These are phyloP conservation scores for Leptestheria dahalacensis DNA, from an alignment of 1,140 invertebrate species.

Conservation along the genomic window DNA sequence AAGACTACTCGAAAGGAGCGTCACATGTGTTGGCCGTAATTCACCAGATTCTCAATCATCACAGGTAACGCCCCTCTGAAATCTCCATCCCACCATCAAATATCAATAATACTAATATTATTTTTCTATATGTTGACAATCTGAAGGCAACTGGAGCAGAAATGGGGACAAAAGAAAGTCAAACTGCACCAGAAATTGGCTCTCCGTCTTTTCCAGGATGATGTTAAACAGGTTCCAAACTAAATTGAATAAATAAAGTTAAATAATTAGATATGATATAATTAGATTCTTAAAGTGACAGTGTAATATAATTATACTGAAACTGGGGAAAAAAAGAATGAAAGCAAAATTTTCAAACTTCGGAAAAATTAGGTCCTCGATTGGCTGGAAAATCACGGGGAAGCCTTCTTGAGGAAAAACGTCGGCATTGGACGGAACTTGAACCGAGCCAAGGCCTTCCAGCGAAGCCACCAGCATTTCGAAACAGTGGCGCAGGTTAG, in stretches of 20 bases:
- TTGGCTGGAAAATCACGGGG: conserved; percentile 96
- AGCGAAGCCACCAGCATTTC: conserved; percentile 96
- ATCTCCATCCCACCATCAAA: too few species aligned
- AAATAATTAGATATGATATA: background rate
- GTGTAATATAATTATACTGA: background rate
- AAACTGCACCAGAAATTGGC: conserved; percentile 86
- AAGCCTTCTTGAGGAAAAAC: conserved; percentile 93
- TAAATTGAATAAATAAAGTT: background rate
- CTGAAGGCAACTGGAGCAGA: conserved; percentile 66
- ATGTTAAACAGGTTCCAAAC: conserved; percentile 63
- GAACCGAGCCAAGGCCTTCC: conserved; percentile 82
- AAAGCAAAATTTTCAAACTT: conserved; percentile 2
- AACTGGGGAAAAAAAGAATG: background rate
- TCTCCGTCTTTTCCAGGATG: conserved; percentile 83
- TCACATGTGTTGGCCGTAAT: conserved; percentile 78
- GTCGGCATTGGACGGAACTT: conserved; percentile 87
- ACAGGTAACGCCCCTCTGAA: conserved; percentile 34
- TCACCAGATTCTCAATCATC: conserved; percentile 86
- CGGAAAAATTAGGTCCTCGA: conserved; percentile 58
- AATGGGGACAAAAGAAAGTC: conserved; percentile 86
- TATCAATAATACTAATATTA: too few species aligned
- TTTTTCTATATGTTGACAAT: too few species aligned
- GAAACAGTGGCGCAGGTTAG: conserved; percentile 91
- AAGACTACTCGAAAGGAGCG: conserved; percentile 88
- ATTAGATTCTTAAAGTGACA: background rate